Evolutionary conservation across 2,888 invertebrate species (phyloP), one percentile per base, ranked within the genome.

Genomic region (Zootermopsis nevadensis): DNA sequence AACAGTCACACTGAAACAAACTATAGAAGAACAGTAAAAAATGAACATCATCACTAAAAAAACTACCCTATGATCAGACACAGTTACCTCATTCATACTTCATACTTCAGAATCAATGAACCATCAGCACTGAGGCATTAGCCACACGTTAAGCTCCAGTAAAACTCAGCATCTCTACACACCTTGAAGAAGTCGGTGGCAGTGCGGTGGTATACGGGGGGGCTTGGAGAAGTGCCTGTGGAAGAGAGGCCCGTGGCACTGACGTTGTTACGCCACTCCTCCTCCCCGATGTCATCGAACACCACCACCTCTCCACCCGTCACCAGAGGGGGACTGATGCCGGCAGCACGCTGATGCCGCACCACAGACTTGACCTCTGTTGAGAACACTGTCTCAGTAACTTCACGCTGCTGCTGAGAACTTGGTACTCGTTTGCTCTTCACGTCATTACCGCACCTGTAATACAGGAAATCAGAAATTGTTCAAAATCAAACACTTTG

Each of bases 211-310:
- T 89, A 90, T 88, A 89, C 30, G 89, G 89, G 72, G 87, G 89
- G 84, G 88, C 88, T 86, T 88, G 88, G 83, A 86, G 88, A 86
- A 55, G 88, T 88, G 85, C 88, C 88, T 1, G 86, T 86, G 74
- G 88, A 88, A 4, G 87, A 79, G 10, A 66, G 66, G 7, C 74
- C 74, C 24, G 38, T 74, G 7, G 66, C 35, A n/a, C 35, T 55
- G 12, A 35, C n/a, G 31, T 60, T 55, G 33, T 27, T 66, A 19
- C 82, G 82, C 86, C 87, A 87, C 55, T 86, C 85, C 15, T 83
- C 85, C 76, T 97, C 97, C 86, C 94, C 95, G 85, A 95, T 94
- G 89, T 97, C 96, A 88, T 97, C 96, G 87, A 97, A 96, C 81
- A 95, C 96, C 86, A 96, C 95, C 79, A 96, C 95, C 88, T 95